These are phyloP conservation scores for Corythoichthys haematopterus DNA, from an alignment of 2,113 vertebrate genomes.

Conservation along the genomic window DNA sequence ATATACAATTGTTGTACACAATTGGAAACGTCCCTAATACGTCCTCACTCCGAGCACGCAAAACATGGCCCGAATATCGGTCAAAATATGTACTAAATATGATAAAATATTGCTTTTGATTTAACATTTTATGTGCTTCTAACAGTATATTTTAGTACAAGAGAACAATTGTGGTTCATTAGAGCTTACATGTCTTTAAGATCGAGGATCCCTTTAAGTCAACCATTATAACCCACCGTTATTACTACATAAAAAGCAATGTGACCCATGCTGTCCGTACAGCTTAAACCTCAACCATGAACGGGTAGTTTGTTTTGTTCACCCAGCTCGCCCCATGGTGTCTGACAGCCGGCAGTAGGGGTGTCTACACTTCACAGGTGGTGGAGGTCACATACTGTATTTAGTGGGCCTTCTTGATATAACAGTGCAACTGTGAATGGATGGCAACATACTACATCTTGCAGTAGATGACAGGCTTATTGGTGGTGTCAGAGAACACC, in stretches of 20 bases:
- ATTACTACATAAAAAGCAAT: neutral
- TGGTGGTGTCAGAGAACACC: neutral
- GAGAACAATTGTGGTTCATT: too few relatives aligned
- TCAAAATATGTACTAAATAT: too few relatives aligned
- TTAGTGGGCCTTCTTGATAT: neutral
- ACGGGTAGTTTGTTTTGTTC: neutral
- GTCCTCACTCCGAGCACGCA: too few relatives aligned
- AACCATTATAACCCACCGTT: too few relatives aligned
- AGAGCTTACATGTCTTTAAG: too few relatives aligned
- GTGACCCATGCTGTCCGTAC: neutral
- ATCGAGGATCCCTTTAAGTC: too few relatives aligned
- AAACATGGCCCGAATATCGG: too few relatives aligned
- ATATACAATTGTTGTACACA: too few relatives aligned
- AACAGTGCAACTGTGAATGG: neutral
- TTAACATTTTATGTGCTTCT: too few relatives aligned
- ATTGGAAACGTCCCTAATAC: too few relatives aligned
- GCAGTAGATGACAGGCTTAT: slow-evolving; percentile 1
- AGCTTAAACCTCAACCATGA: neutral
- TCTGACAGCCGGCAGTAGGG: neutral
- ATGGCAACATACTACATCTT: neutral
- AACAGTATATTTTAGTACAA: too few relatives aligned
- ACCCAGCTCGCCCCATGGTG: neutral
- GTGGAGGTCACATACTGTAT: neutral
- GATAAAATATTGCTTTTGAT: too few relatives aligned
- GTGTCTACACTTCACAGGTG: neutral